Evolutionary conservation across 2,113 vertebrate species (phyloP).

Genomic region (Pachypanchax playfairii): DNA sequence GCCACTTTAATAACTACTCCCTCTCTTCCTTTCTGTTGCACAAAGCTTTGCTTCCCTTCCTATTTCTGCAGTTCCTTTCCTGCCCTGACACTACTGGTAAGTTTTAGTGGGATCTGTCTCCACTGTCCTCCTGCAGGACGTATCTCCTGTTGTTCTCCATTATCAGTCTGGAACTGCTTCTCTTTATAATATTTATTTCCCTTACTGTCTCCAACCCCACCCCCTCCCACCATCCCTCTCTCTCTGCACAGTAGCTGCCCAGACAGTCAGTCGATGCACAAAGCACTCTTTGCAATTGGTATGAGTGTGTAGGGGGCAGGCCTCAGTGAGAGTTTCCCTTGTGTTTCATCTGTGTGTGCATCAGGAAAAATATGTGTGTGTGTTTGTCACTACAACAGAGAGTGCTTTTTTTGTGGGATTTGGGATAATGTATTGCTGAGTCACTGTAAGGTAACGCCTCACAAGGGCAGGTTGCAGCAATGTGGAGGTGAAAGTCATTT

Average conservation of each 20-base stretch:
- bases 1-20: conserved; percentile 50
- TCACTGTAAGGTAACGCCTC: conserved; percentile 68
- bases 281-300: conserved; percentile 73
- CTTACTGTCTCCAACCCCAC: conserved; percentile 57
- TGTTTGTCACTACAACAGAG: conserved; percentile 58
- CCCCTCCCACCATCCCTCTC: conserved; percentile 55
- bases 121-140: conserved; percentile 18
- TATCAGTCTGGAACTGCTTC: conserved; percentile 44
- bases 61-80: conserved; percentile 54
- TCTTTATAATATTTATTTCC: conserved; percentile 51
- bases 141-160: conserved; percentile 27
- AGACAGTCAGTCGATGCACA: conserved; percentile 71
- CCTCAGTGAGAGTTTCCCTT: conserved; percentile 44
- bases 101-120: conserved; percentile 27
- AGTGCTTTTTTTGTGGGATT: conserved; percentile 39
- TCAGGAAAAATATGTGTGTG: conserved; percentile 69
- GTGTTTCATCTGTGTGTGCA: conserved; percentile 38
- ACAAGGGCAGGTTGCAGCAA: conserved; percentile 40
- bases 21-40: conserved; percentile 61
- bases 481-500: conserved; percentile 20
- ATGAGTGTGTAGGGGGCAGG: conserved; percentile 61
- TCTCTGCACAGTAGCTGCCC: conserved; percentile 57
- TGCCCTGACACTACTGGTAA: conserved; percentile 30
- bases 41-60: conserved; percentile 52
- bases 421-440: conserved; percentile 57